Evolutionary conservation across 2,113 vertebrate genomes (phyloP).

Genomic region (Macroglossus sobrinus): DNA sequence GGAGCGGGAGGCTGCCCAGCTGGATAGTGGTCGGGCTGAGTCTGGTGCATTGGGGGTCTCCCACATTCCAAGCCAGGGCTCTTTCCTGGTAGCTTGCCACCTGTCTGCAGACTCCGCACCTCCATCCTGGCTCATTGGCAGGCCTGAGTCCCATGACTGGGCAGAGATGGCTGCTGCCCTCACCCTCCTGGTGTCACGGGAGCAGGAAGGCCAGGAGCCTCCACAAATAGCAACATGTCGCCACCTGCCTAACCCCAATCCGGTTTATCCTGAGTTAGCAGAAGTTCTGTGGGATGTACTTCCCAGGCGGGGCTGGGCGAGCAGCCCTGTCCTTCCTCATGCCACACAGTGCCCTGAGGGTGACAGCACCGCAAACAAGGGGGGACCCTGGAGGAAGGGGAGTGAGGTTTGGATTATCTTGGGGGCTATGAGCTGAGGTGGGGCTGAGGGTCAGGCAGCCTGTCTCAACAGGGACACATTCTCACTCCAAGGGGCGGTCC

Average conservation of each 20-base stretch:
- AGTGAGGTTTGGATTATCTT: neutral
- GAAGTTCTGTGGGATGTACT: neutral
- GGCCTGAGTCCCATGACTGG: neutral
- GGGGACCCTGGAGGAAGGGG: neutral
- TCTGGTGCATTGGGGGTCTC: neutral
- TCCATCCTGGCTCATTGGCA: neutral
- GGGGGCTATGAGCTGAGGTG: neutral
- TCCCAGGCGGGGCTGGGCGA: neutral
- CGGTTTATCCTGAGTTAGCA: slow-evolving; percentile 70
- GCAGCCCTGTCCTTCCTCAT: slow-evolving; percentile 30
- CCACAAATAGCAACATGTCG: slow-evolving; percentile 53
- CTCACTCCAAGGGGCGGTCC: neutral
- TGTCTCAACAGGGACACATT: neutral
- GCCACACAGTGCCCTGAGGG: neutral
- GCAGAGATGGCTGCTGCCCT: neutral
- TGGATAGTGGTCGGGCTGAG: accelerated
- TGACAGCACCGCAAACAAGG: neutral
- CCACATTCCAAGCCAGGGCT: neutral
- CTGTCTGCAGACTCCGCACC: neutral
- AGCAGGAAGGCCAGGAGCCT: slow-evolving; percentile 29
- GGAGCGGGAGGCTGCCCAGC: neutral
- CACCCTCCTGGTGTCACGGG: neutral
- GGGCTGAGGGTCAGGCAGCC: neutral
- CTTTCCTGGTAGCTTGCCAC: neutral
- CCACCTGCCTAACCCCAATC: slow-evolving; percentile 44